These are phyloP conservation scores for Micromussa lordhowensis DNA, from an alignment of 92 coral and sea anemone genomes.

Conservation along the genomic window DNA sequence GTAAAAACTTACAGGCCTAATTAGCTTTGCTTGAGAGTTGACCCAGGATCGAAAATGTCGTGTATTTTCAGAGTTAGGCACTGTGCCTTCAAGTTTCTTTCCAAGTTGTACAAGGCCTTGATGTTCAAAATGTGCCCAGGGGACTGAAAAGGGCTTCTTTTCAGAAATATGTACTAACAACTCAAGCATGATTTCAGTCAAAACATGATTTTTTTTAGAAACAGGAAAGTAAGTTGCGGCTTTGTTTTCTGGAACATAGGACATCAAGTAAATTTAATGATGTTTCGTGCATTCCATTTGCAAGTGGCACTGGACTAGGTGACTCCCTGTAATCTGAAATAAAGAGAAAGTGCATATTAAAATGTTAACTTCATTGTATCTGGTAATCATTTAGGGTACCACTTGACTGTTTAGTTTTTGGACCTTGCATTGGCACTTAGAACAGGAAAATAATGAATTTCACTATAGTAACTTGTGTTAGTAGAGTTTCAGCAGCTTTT, in stretches of 20 bases:
- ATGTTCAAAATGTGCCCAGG: constrained; percentile 47
- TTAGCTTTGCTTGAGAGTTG: constrained; percentile 49
- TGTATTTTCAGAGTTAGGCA: constrained; percentile 22
- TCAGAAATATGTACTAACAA: constrained; percentile 40
- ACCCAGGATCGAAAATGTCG: constrained; percentile 38
- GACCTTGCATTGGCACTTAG: not conserved
- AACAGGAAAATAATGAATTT: not conserved
- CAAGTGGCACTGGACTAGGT: constrained; percentile 66
- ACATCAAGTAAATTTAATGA: constrained; percentile 65
- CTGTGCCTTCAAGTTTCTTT: constrained; percentile 33
- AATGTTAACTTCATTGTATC: constrained; percentile 16
- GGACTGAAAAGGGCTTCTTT: constrained; percentile 36
- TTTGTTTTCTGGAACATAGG: constrained; percentile 63
- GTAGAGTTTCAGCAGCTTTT: not conserved
- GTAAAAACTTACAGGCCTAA: constrained; percentile 37
- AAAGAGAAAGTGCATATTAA: constrained; percentile 38
- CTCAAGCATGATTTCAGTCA: constrained; percentile 58
- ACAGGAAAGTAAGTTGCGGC: constrained; percentile 54
- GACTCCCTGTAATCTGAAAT: constrained; percentile 56
- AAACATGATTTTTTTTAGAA: constrained; percentile 51
- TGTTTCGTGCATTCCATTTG: constrained; percentile 66
- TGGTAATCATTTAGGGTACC: constrained; percentile 7
- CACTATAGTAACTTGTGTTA: not conserved
- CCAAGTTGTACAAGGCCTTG: constrained; percentile 38
- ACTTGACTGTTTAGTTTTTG: not conserved